Conservation (phyloP, 1,140 invertebrate genomes). For the Calephelis nemesis region DNA sequence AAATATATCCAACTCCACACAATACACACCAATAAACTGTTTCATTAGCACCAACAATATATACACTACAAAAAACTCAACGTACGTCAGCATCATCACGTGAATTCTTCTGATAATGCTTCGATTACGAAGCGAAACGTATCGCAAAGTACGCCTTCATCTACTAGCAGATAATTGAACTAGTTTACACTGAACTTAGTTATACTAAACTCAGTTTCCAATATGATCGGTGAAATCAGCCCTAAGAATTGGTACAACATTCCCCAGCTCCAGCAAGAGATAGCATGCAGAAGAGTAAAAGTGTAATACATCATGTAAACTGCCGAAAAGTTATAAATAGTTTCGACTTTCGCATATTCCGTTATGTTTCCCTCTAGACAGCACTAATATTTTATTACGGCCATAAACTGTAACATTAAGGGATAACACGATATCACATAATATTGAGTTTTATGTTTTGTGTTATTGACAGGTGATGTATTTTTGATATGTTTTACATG, state of each 20-base stretch:
- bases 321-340: slow-evolving; percentile 13
- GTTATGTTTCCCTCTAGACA: background rate
- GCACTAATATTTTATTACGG: background rate
- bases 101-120: too few species aligned
- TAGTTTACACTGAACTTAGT: too few species aligned
- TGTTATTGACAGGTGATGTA: background rate
- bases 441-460: background rate
- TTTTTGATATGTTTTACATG: background rate
- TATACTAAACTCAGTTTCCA: too few species aligned
- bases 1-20: too few species aligned
- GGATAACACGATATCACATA: background rate
- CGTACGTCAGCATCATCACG: too few species aligned
- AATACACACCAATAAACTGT: too few species aligned
- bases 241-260: background rate
- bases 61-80: too few species aligned
- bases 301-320: background rate
- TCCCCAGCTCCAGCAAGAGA: background rate
- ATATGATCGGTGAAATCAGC: too few species aligned
- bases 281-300: background rate
- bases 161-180: too few species aligned
- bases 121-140: too few species aligned
- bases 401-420: slow-evolving; percentile 6
- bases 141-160: too few species aligned
- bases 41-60: too few species aligned
- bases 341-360: background rate